Evolutionary conservation across 2,888 invertebrate species (phyloP), one percentile per base, ranked within the genome.

Genomic region (Teinopalpus imperialis): DNA sequence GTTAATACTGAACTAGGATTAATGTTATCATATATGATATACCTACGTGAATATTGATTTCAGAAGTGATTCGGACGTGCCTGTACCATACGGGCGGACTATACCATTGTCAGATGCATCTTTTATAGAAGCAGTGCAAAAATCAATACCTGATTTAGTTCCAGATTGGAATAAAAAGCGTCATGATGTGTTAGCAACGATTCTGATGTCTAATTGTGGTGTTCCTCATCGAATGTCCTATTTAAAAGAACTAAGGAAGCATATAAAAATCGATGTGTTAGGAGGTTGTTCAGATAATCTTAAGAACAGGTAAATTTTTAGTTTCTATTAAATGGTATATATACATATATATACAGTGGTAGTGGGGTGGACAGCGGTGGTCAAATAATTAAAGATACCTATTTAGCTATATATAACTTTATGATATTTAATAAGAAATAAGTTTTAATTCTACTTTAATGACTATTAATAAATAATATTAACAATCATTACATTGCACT

Each of bases 61-160:
- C 72, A 91, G 94, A 61, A 87, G 79, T 63, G 90, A 91, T 51
- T 87, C 93, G 1, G 93, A 93, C 54, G 81, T 93, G 8, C 93
- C 93, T 0, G 91, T 93, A 2, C 92, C 93, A 0, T 93, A 93
- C 45, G 93, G 93, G 0, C 83, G 93, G 32, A 90, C 91, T 1
- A 45, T 92, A 1, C 56, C 76, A 1, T 48, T 77, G 4, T 46
- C 46, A 3, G 36, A 49, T 12, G 62, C 69, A 3, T 5, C 60
- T 16, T 37, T 54, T 7, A 1, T 23, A 5, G 40, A 49, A 12
- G 26, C 56, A 6, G 47, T 55, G 3, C 2, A 41, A 7, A 42
- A 49, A 8, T 29, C 63, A 7, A 43, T 73, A 56, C 35, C 54
- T 3, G 37, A 59, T 29, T 37, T 74, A n/a, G 62, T 83, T 21